These are phyloP conservation scores for Lagria hirta DNA, from an alignment of 2,888 invertebrate species.

Conservation along the genomic window DNA sequence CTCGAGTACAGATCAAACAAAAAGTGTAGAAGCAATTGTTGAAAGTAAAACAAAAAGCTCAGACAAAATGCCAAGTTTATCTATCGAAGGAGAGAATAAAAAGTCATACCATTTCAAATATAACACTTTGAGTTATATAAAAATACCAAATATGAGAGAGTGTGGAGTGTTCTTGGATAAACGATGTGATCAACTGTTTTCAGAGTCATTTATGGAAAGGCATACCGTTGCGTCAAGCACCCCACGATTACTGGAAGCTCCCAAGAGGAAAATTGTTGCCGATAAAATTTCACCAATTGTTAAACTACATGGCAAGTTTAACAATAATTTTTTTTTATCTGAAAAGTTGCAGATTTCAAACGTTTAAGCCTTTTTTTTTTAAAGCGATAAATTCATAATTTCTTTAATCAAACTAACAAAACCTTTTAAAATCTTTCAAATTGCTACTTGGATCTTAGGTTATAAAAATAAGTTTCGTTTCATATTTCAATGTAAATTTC, in stretches of 20 bases:
- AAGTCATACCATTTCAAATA: not conserved
- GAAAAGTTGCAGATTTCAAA: too few species aligned
- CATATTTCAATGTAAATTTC: too few species aligned
- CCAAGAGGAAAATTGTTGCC: slow-evolving; percentile 11
- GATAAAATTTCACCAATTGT: slow-evolving; percentile 21
- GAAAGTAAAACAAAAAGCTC: slow-evolving; percentile 6
- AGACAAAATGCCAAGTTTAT: slow-evolving; percentile 28
- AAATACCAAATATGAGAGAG: slow-evolving; percentile 13
- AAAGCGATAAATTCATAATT: too few species aligned
- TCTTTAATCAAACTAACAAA: too few species aligned
- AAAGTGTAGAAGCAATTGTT: not conserved
- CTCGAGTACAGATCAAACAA: not conserved
- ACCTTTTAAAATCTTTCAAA: too few species aligned
- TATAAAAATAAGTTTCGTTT: too few species aligned
- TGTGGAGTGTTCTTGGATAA: not conserved
- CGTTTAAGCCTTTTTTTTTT: too few species aligned
- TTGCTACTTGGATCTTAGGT: too few species aligned
- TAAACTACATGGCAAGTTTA: too few species aligned
- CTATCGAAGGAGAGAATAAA: slow-evolving; percentile 25
- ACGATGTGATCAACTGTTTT: slow-evolving; percentile 19
- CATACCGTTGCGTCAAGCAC: slow-evolving; percentile 31
- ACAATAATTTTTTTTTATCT: too few species aligned
- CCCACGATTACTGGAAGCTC: slow-evolving; percentile 19
- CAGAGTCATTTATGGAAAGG: slow-evolving; percentile 26
- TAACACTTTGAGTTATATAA: slow-evolving; percentile 17